Evolutionary conservation across 2,888 invertebrate species (phyloP).

Genomic region (Noctua comes): DNA sequence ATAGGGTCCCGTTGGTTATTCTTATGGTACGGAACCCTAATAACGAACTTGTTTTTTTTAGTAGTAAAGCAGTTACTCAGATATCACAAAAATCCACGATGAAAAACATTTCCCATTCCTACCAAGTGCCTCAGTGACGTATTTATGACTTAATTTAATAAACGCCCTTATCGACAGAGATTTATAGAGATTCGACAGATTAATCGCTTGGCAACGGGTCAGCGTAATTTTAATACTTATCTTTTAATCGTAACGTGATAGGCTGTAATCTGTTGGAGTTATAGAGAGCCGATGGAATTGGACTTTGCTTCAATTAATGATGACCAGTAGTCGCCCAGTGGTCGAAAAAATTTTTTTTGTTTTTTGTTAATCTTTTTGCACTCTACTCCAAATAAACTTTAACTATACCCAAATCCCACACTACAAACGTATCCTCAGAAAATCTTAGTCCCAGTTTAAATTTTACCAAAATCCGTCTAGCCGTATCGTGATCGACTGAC

Average conservation of each 20-base stretch:
- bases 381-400: neutral
- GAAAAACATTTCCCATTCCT: constrained; percentile 17
- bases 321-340: neutral
- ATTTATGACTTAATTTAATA: constrained; percentile 30
- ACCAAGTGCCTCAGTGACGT: constrained; percentile 28
- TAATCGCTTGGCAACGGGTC: constrained; percentile 46
- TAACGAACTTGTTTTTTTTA: no score
- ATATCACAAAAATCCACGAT: neutral
- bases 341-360: neutral
- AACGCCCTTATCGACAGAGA: constrained; percentile 44
- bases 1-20: no score
- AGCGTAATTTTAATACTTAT: constrained; percentile 26
- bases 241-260: constrained; percentile 16
- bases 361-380: neutral
- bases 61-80: no score
- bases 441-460: neutral
- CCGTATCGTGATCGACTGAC: neutral
- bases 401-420: neutral
- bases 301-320: neutral
- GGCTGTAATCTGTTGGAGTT: constrained; percentile 5
- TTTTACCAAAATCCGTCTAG: neutral
- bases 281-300: neutral
- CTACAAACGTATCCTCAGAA: neutral
- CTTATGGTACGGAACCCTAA: no score
- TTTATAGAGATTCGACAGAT: constrained; percentile 37